Percentiles rank a stretch among this genome's conserved stretches.
These are phyloP conservation scores for Cheilosia pagana DNA, from an alignment of 2,888 invertebrate genomes.

Conservation along the genomic window DNA sequence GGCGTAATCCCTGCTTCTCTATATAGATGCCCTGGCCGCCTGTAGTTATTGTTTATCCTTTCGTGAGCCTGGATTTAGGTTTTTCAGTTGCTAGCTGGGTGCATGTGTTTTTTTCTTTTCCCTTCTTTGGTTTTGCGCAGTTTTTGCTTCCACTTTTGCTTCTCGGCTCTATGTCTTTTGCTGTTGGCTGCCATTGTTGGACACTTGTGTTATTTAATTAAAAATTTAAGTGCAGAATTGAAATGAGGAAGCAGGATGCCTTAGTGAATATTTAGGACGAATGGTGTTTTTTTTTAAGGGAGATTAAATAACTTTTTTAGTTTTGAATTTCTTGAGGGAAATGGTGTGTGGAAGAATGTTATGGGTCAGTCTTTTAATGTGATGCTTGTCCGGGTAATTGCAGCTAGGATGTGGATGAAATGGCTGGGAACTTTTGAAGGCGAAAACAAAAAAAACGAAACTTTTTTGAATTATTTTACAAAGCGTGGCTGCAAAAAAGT, in stretches of 20 bases:
- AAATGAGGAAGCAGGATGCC: constrained; percentile 65
- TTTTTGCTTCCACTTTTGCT: constrained; percentile 6
- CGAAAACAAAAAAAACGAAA: too few species aligned
- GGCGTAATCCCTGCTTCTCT: constrained; percentile 44
- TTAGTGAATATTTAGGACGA: constrained; percentile 70
- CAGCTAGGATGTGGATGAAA: background rate
- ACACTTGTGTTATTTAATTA: constrained; percentile 73
- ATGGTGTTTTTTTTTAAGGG: constrained; percentile 4
- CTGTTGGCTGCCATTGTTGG: constrained; percentile 44
- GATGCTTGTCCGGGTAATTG: background rate
- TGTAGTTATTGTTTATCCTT: constrained; percentile 60
- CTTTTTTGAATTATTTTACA: too few species aligned
- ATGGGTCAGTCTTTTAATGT: background rate
- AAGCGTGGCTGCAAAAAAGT: too few species aligned
- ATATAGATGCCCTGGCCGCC: constrained; percentile 43
- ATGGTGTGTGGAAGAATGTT: constrained; percentile 26
- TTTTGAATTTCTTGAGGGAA: constrained; percentile 23
- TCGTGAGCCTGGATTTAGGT: constrained; percentile 62
- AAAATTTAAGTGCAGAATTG: constrained; percentile 71
- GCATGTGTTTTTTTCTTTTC: constrained; percentile 47
- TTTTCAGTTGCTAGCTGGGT: constrained; percentile 53
- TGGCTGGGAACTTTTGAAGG: too few species aligned
- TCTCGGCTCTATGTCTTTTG: constrained; percentile 13
- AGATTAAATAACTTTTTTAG: constrained; percentile 26
- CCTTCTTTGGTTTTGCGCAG: background rate